Base-by-base conservation (phyloP, 2,113 vertebrate species). In the Myxocyprinus asiaticus region DNA sequence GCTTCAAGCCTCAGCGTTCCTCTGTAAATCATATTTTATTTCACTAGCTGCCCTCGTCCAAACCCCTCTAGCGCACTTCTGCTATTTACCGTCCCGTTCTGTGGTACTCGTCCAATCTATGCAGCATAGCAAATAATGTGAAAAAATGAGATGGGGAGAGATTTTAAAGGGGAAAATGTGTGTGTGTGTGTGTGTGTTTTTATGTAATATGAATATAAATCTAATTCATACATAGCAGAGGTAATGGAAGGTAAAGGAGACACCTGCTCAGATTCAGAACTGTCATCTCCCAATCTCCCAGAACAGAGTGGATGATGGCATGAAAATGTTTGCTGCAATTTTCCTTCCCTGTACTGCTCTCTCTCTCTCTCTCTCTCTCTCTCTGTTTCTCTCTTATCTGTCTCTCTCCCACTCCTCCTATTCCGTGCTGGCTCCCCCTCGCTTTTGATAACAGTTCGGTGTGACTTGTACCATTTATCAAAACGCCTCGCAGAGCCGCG, bases 391-490 rank as follows among this genome's bases (percentile, higher is more conserved):
- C 64, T 73, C 48, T 22, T 45, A 50, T 65, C 67, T 67, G 5
- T 48, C 53, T 89, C 83, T 81, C 45, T 79, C 62, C 70, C 58
- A 22, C 15, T 76, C 53, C 15, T 59, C 42, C 55, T 64, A 78
- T 43, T 67, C 79, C 12, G 0, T 17, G 15, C 73, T 17, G 22
- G 42, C 61, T 70, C 72, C 17, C 42, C 68, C 15, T 58, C 67
- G 83, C 86, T 89, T 91, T 91, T 90, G 86, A 90, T 90, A 92
- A 91, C 84, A 87, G 89, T 90, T 91, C 88, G 84, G 85, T 86
- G 85, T 85, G 87, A 91, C 89, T 91, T 89, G 88, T 87, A 89
- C 85, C 88, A 91, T 92, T 93, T 92, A 93, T 92, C 86, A 89
- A 86, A 89, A 90, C 77, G 88, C 88, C 88, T 90, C 88, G 89